Conservation (phyloP, 2,888 invertebrate genomes). For the Folsomia candida region DNA sequence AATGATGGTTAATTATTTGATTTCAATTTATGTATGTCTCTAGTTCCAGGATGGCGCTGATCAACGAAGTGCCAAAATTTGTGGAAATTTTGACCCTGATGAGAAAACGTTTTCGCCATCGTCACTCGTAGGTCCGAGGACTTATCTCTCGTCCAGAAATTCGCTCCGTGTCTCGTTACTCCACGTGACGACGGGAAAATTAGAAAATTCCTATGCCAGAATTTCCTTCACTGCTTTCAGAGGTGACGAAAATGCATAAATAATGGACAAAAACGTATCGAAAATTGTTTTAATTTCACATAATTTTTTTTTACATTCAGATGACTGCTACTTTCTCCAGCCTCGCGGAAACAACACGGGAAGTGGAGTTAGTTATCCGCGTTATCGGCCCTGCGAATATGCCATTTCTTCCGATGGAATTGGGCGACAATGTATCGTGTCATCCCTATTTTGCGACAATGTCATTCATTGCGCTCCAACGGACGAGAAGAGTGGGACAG, state of each 20-base stretch:
- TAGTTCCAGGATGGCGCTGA: constrained; percentile 2
- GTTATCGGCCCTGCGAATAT: constrained; percentile 1
- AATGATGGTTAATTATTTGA: no score
- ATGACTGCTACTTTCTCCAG: constrained; percentile 5
- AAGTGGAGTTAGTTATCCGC: background rate
- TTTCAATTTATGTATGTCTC: no score
- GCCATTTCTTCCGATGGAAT: background rate
- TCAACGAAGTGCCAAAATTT: background rate
- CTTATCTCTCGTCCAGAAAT: background rate
- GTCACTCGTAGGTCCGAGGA: background rate
- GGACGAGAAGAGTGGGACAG: background rate
- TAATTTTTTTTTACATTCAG: no score
- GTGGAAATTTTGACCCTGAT: constrained; percentile 7
- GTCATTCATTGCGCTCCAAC: background rate
- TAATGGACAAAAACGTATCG: no score
- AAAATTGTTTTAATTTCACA: no score
- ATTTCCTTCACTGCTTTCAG: constrained; percentile 1
- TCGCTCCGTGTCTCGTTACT: background rate
- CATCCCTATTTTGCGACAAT: background rate
- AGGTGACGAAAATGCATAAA: background rate
- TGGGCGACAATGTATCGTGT: background rate
- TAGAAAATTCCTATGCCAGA: background rate
- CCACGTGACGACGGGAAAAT: background rate
- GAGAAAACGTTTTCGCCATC: background rate
- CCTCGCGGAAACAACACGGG: background rate